Conservation (phyloP, 2,113 vertebrate species). For the Phalacrocorax aristotelis region DNA sequence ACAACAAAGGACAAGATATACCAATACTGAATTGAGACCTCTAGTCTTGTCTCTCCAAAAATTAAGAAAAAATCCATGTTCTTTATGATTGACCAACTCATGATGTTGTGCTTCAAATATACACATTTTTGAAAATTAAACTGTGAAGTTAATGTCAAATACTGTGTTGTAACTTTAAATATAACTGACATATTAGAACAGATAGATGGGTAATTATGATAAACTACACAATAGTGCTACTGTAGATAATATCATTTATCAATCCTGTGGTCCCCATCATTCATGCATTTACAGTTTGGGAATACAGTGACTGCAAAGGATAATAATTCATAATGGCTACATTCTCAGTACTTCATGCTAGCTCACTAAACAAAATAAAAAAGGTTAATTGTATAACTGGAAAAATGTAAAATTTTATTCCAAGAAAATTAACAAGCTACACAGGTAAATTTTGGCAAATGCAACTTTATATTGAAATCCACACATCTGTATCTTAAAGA, state of each 20-base stretch:
- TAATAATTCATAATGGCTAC: constrained; percentile 68
- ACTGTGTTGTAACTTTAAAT: constrained; percentile 65
- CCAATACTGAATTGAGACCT: constrained; percentile 34
- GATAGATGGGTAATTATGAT: constrained; percentile 70
- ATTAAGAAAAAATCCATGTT: constrained; percentile 32
- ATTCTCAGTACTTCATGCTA: constrained; percentile 74
- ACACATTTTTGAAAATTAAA: constrained; percentile 62
- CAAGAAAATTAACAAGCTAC: constrained; percentile 99
- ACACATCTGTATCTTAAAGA: constrained; percentile 99
- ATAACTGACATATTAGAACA: constrained; percentile 68
- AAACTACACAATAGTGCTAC: constrained; percentile 73
- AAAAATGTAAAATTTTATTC: constrained; percentile 98
- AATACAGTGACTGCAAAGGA: constrained; percentile 73
- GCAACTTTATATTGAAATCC: constrained; percentile 99
- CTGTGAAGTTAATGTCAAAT: constrained; percentile 64
- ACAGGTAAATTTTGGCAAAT: constrained; percentile 99
- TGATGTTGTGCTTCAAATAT: constrained; percentile 55
- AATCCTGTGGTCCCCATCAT: constrained; percentile 71
- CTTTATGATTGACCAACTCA: constrained; percentile 39
- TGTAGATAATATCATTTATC: constrained; percentile 72
- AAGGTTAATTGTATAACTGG: constrained; percentile 81
- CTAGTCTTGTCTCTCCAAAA: constrained; percentile 54
- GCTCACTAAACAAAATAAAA: constrained; percentile 77
- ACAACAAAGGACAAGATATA: constrained; percentile 48
- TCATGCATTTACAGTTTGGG: constrained; percentile 72